Conservation (phyloP, 1,140 invertebrate genomes). For the Saccostrea glomerata region DNA sequence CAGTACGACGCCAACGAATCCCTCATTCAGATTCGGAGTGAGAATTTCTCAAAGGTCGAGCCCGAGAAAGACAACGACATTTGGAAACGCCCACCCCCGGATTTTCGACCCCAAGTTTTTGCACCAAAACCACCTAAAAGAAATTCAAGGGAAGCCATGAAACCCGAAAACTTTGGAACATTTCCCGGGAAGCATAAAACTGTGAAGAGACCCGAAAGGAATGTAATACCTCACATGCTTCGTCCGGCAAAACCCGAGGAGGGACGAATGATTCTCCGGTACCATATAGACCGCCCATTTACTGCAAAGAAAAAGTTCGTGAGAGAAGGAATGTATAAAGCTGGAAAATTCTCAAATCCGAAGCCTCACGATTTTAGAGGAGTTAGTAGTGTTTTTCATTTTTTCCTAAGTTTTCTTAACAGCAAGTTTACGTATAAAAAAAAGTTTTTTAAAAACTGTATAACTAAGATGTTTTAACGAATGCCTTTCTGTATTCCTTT, state of each 20-base stretch:
- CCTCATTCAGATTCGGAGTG: slow-evolving; percentile 71
- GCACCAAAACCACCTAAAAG: slow-evolving; percentile 74
- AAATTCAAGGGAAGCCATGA: slow-evolving; percentile 73
- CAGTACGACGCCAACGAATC: slow-evolving; percentile 72
- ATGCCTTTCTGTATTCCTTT: slow-evolving; percentile 35
- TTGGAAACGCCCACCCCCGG: slow-evolving; percentile 75
- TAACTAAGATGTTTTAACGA: no score
- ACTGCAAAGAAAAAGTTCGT: slow-evolving; percentile 75
- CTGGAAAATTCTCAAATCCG: slow-evolving; percentile 65
- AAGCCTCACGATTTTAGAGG: slow-evolving; percentile 76
- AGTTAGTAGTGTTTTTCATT: slow-evolving; percentile 60
- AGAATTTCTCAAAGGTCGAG: slow-evolving; percentile 59
- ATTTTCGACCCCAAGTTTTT: slow-evolving; percentile 74
- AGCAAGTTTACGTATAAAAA: not conserved
- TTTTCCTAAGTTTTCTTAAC: no score
- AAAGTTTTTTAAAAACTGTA: not conserved
- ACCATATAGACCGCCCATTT: slow-evolving; percentile 70
- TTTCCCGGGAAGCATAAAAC: slow-evolving; percentile 66
- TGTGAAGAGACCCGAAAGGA: slow-evolving; percentile 60
- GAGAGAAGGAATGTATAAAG: slow-evolving; percentile 66
- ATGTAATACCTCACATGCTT: slow-evolving; percentile 64
- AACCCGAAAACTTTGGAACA: slow-evolving; percentile 75
- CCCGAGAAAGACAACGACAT: slow-evolving; percentile 68
- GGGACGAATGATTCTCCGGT: slow-evolving; percentile 63
- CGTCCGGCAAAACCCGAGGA: slow-evolving; percentile 51